Base-by-base conservation (phyloP, 2,888 invertebrate species). In the Gasteruption jaculator region DNA sequence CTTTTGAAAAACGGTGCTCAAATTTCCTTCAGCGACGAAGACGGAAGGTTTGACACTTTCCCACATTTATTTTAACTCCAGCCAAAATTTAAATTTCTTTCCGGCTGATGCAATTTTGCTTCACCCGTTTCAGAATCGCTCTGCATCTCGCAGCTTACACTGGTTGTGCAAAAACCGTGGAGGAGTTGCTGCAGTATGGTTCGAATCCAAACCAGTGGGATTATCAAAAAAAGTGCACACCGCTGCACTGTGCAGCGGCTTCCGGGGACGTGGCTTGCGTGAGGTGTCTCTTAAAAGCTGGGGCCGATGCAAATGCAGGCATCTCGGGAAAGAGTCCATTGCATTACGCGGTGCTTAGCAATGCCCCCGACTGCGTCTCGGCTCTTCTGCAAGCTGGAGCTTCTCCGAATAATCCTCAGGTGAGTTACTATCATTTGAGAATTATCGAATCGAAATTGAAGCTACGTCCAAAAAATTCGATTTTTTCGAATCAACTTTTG, bases 301-400 rank as follows among this genome's bases (percentile, higher is more conserved):
- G 85, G 1, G 89, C 89, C n/a, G 82, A 86, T 55, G 81, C 87
- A n/a, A 83, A 87, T 58, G 84, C 85, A 5, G 87, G 87, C 10
- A 55, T 77, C 15, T 54, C 63, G 38, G 79, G 80, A 39, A 79
- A 80, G 49, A 88, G 87, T 26, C 85, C 92, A 1, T 71, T 93
- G 46, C 89, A 91, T 65, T 89, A 86, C 65, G 92, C 92, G 1
- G 88, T 90, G 37, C 78, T 86, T 52, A 86, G 84, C 58, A 79
- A 84, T 59, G 81, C 83, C 8, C 74, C 78, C 40, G 83, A 85
- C 49, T 89, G 89, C 56, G 86, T 86, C 2, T 77, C 79, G 59
- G 77, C 79, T 50, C 73, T 93, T 48, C 68, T 91, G 37, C 79
- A 82, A 53, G 81, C 83, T 49, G 88, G 89, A 33, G 91, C 91